Evolutionary conservation across 2,797 vertebrate genomes (phyloP), one percentile per base, ranked within the genome.

Genomic region (Lutra lutra): DNA sequence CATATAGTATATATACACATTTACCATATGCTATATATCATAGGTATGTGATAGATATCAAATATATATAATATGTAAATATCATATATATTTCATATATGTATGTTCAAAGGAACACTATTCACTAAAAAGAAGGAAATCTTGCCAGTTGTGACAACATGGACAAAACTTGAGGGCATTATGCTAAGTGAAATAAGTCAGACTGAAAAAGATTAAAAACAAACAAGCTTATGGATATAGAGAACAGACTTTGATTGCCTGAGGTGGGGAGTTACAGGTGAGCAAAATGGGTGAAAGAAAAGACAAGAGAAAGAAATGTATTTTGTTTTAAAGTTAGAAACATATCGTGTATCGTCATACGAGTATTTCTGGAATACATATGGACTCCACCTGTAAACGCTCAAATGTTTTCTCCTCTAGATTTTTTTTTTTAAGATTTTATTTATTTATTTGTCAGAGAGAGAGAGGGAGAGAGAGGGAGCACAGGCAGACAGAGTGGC

Each of bases 351-450:
- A 40, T 23, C 60, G 10, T 56, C 60, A 27, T 11, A 2, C 70
- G 64, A 66, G 35, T 43, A 86, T 21, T 89, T 87, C 54, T 60
- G 38, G 15, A 13, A 72, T 13, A 58, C 64, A 89, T 32, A 9
- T 23, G 68, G 64, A n/a, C n/a, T 21, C 78, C 20, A 83, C 6
- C 6, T 94, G 43, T 64, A n/a, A 40, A 72, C 2, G 17, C 25
- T 89, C n/a, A 60, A 80, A 38, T 89, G 14, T 46, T 94, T 73
- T 94, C 64, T 62, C 17, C 60, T 95, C 15, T 86, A 77, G 89
- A 93, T 84, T 95, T 91, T n/a, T n/a, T n/a, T n/a, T n/a, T n/a
- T n/a, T n/a, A n/a, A n/a, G n/a, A n/a, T n/a, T n/a, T n/a, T n/a
- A n/a, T n/a, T n/a, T n/a, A n/a, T n/a, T n/a, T n/a, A n/a, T n/a